Evolutionary conservation across 2,888 invertebrate species (phyloP).

Genomic region (Linnaemya vulpina): DNA sequence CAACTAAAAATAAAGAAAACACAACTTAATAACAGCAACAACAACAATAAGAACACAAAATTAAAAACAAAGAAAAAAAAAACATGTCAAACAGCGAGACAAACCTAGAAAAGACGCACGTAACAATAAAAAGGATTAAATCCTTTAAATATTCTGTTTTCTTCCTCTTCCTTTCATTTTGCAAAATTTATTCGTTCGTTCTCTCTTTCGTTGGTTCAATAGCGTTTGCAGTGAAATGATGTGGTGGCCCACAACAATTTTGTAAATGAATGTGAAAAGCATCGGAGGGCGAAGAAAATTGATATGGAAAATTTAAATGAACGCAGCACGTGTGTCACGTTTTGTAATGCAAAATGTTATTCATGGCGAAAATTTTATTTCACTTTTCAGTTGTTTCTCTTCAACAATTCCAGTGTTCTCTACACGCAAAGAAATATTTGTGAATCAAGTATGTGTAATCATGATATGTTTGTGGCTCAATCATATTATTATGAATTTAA

Average conservation of each 20-base stretch:
- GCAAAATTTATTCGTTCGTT: background rate
- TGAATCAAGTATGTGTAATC: too few species aligned
- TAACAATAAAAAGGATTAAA: constrained; percentile 54
- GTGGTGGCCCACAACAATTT: constrained; percentile 61
- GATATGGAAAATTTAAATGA: constrained; percentile 43
- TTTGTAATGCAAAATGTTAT: constrained; percentile 61
- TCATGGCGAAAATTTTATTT: constrained; percentile 56
- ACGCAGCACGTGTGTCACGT: constrained; percentile 50
- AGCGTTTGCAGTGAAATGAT: constrained; percentile 1
- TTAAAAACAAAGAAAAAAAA: background rate
- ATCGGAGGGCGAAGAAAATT: constrained; percentile 11
- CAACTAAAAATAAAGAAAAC: constrained; percentile 16
- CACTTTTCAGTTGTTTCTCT: background rate
- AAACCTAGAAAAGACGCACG: constrained; percentile 32
- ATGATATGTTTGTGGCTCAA: too few species aligned
- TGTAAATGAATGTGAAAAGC: constrained; percentile 48
- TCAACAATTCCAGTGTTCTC: background rate
- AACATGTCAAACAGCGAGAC: constrained; percentile 30
- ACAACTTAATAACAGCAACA: constrained; percentile 16
- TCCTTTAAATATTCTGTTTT: constrained; percentile 31
- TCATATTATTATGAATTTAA: too few species aligned
- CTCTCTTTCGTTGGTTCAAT: background rate
- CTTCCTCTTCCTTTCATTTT: background rate
- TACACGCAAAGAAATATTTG: background rate
- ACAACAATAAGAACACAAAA: background rate